Evolutionary conservation across 1,140 invertebrate species (phyloP), one percentile per base, ranked within the genome.

Genomic region (Zaprionus kolodkinae): DNA sequence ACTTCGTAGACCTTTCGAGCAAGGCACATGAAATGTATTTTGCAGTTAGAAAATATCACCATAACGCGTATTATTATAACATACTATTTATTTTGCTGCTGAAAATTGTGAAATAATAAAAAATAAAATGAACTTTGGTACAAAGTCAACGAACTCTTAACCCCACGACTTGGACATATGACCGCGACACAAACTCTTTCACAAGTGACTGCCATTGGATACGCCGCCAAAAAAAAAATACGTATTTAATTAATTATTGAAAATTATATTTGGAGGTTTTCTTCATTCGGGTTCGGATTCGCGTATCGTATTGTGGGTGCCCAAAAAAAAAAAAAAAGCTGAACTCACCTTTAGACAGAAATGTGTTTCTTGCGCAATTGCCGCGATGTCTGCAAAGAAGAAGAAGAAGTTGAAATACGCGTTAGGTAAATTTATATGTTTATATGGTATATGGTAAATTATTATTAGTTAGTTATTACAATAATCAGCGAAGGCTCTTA

Each of bases 281-380:
- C 43, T 57, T 56, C 72, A 66, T 56, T 52, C 50, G 54, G 27
- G 56, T 60, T 45, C 6, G 13, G 21, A 21, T 21, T 54, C 30
- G 7, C 17, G 15, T 17, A 45, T 64, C 21, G 21, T 6, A 56
- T 43, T 72, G 72, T 65, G 63, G 52, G 75, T 63, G 40, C 43
- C 15, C 30, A 50, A 63, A 45, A 48, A 76, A 6, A 50, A 63
- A 45, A 48, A 72, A 60, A 70, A 57, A 86, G 79, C 73, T 80
- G 70, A 84, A 88, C 84, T 87, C 81, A 86, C 83, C 83, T 88
- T 72, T 79, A 72, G 70, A 78, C 85, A 78, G 74, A 84, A 89
- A 89, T 65, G 71, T 63, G 71, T 63, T 43, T 71, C 45, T 73
- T 84, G 78, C 75, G 74, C 78, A 89, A 89, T 70, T 74, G 75